These are phyloP conservation scores for Euleptes europaea DNA, from an alignment of 2,113 vertebrate species.

Conservation along the genomic window DNA sequence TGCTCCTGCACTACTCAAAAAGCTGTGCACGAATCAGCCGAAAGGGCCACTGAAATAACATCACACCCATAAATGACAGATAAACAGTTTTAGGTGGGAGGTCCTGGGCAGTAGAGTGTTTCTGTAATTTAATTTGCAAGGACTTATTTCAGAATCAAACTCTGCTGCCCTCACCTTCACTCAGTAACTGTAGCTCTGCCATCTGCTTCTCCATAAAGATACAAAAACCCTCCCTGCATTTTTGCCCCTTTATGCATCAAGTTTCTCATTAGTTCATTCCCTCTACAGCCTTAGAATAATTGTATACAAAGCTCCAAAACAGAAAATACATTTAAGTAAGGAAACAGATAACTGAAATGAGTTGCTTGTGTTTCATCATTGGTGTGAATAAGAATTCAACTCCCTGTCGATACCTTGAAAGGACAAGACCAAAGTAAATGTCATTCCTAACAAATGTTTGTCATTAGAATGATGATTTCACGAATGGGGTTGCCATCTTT, in stretches of 20 bases:
- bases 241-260: conserved; percentile 50
- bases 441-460: neutral
- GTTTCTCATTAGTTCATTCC: conserved; percentile 18
- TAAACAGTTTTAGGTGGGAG: conserved; percentile 24
- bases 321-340: conserved; percentile 45
- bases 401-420: conserved; percentile 45
- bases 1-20: conserved; percentile 29
- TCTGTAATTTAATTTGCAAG: conserved; percentile 42
- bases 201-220: conserved; percentile 51
- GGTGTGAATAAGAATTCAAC: conserved; percentile 38
- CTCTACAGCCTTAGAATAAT: conserved; percentile 16
- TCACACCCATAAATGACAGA: conserved; percentile 28
- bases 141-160: conserved; percentile 1
- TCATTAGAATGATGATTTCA: too few species aligned
- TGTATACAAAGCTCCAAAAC: neutral
- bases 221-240: conserved; percentile 38
- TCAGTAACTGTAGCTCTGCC: conserved; percentile 34
- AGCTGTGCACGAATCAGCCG: neutral
- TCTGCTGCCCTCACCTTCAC: neutral
- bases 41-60: conserved; percentile 32
- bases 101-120: conserved; percentile 10
- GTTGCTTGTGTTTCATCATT: conserved; percentile 38
- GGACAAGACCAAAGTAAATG: conserved; percentile 34
- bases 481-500: neutral
- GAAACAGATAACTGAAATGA: conserved; percentile 48